Evolutionary conservation across 2,888 invertebrate genomes (phyloP).

Genomic region (Hemicrepidius hirtus): DNA sequence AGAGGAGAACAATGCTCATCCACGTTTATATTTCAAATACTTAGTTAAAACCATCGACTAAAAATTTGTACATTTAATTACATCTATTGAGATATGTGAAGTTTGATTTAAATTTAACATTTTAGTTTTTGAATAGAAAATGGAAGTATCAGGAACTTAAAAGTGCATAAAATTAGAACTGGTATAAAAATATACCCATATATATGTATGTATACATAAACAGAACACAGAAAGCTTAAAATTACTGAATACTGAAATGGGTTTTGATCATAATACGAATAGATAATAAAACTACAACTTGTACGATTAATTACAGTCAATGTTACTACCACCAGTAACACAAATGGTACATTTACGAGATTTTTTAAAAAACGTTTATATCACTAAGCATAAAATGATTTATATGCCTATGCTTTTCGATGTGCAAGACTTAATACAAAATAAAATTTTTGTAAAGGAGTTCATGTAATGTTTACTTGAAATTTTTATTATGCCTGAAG

Average conservation of each 20-base stretch:
- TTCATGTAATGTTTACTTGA: constrained; percentile 10
- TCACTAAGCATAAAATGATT: constrained; percentile 22
- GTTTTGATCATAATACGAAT: constrained; percentile 52
- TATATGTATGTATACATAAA: no score
- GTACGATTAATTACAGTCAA: constrained; percentile 47
- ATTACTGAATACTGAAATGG: constrained; percentile 61
- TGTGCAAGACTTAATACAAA: constrained; percentile 9
- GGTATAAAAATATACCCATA: constrained; percentile 48
- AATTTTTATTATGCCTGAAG: no score
- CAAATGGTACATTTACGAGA: constrained; percentile 23
- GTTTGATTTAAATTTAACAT: constrained; percentile 12
- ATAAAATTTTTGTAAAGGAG: constrained; percentile 24
- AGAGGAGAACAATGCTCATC: constrained; percentile 10
- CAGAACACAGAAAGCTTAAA: constrained; percentile 54
- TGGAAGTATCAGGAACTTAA: constrained; percentile 30
- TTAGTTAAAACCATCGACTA: constrained; percentile 10
- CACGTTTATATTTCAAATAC: constrained; percentile 1
- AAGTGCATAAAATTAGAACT: constrained; percentile 19
- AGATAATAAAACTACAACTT: constrained; percentile 49
- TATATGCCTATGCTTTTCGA: constrained; percentile 15
- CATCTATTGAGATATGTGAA: constrained; percentile 38
- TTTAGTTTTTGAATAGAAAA: constrained; percentile 14
- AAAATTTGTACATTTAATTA: constrained; percentile 48
- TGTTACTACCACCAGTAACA: constrained; percentile 39
- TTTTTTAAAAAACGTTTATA: constrained; percentile 24